Evolutionary conservation across 2,888 invertebrate genomes (phyloP), one percentile per base, ranked within the genome.

Genomic region (Vanessa cardui): DNA sequence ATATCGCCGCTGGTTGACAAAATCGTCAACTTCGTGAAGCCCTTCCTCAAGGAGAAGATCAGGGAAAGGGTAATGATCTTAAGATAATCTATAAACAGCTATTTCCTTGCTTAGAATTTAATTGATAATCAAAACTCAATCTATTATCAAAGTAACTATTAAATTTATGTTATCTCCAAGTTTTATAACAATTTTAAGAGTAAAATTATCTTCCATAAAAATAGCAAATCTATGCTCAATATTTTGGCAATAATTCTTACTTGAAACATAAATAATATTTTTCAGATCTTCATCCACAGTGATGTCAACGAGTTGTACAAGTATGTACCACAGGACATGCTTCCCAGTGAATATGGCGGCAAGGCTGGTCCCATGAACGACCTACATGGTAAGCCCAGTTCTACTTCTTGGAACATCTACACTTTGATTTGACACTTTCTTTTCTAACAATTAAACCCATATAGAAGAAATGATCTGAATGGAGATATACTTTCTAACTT

Each of bases 1-100:
- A 95, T 96, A 5, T 96, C 96, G 1, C 96, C 97, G 0, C 85
- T 97, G 47, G 96, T 97, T 45, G 97, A 97, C 82, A 97, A 96
- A 71, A 97, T 97, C 73, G 95, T 97, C 76, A 96, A 95, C 82
- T 97, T 97, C 85, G 96, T 97, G 26, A 97, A 96, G 83, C 97
- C 97, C 0, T 97, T 97, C 90, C 92, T 97, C 73, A 97, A 97
- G 88, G 97, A 97, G 83, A 97, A 97, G 93, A 96, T 97, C 78
- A 94, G 95, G 80, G 96, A 96, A 79, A 95, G 97, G 78, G 93
- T 93, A 81, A 87, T 86, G 39, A 61, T 21, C 12, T 50, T 21
- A 39, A 39, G 2, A 39, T 39, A 8, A 12, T 39, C 9, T 39
- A 12, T 4, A 9, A 39, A 4, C 12, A 39, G 9, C 9, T 12